Percentiles rank a stretch among this genome's conserved stretches.
phyloP scores from a whole-genome alignment of 2,888 invertebrate genomes.

The Hemicrepidius hirtus region DNA sequence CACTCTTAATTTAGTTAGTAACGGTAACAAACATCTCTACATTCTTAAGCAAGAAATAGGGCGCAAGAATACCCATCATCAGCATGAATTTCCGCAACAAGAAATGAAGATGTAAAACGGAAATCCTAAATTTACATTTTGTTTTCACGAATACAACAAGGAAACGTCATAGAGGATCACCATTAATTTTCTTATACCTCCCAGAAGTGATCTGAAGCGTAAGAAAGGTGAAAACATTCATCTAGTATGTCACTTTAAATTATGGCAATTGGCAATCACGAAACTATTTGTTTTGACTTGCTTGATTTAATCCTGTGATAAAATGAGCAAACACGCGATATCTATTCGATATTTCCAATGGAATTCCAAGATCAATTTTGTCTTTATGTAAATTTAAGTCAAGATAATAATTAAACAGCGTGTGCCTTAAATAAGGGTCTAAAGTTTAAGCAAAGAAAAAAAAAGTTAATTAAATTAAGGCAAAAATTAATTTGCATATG shows the following conservation, averaged over 20 bases:
- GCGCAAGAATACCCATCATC: no score
- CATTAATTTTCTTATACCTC: slow-evolving; percentile 19
- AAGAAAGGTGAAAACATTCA: slow-evolving; percentile 32
- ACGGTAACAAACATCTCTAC: no score
- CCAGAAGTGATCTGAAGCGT: slow-evolving; percentile 14
- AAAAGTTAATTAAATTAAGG: slow-evolving; percentile 12
- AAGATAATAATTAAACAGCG: slow-evolving; percentile 12
- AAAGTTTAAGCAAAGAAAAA: neutral
- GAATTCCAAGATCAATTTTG: neutral
- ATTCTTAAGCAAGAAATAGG: no score
- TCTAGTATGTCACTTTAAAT: slow-evolving; percentile 35
- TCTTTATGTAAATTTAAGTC: neutral
- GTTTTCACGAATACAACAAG: slow-evolving; percentile 4
- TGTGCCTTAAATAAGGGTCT: neutral
- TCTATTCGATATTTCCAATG: slow-evolving; percentile 20
- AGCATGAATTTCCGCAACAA: no score
- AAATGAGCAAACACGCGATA: slow-evolving; percentile 29
- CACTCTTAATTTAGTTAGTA: no score
- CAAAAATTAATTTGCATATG: slow-evolving; percentile 35
- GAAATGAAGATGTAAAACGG: slow-evolving; percentile 18
- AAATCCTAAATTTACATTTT: slow-evolving; percentile 13
- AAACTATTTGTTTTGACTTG: slow-evolving; percentile 33
- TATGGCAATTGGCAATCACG: slow-evolving; percentile 38
- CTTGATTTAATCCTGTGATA: slow-evolving; percentile 34
- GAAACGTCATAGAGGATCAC: slow-evolving; percentile 4